Percentiles rank a stretch among this genome's conserved stretches.
These are phyloP conservation scores for Leptinotarsa juncta DNA, from an alignment of 2,888 invertebrate genomes.

Conservation along the genomic window DNA sequence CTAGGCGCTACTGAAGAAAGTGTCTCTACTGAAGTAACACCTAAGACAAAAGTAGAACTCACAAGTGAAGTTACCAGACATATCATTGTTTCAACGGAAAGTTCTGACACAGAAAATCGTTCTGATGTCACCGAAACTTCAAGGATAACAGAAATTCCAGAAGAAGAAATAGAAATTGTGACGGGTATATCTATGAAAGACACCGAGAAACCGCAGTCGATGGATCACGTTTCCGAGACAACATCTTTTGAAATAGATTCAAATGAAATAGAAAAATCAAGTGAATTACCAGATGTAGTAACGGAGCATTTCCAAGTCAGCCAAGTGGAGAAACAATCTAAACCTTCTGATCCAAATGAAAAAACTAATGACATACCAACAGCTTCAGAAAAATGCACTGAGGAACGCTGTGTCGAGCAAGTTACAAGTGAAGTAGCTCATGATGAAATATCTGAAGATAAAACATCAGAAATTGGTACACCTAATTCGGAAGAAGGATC, in stretches of 20 bases:
- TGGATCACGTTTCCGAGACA: constrained; percentile 53
- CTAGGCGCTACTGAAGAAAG: neutral
- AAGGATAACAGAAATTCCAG: constrained; percentile 3
- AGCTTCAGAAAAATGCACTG: constrained; percentile 18
- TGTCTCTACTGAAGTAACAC: neutral
- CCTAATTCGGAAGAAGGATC: neutral
- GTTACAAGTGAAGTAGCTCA: neutral
- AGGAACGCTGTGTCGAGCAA: neutral
- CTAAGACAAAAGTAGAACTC: constrained; percentile 23
- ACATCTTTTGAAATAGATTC: constrained; percentile 7
- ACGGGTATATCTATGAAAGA: constrained; percentile 50
- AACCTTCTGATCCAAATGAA: constrained; percentile 21
- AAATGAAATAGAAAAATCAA: constrained; percentile 19
- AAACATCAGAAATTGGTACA: neutral
- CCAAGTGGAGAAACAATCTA: neutral
- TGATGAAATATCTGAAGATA: neutral
- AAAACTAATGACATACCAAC: constrained; percentile 32
- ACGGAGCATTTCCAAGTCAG: constrained; percentile 14
- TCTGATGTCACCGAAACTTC: neutral
- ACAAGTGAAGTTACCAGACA: too few species aligned
- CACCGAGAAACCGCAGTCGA: constrained; percentile 51
- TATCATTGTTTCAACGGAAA: too few species aligned
- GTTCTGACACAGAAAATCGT: too few species aligned
- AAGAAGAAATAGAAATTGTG: constrained; percentile 47
- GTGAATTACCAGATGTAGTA: constrained; percentile 15